phyloP scores from a whole-genome alignment of 2,797 vertebrate genomes.

The Protonibea diacanthus region DNA sequence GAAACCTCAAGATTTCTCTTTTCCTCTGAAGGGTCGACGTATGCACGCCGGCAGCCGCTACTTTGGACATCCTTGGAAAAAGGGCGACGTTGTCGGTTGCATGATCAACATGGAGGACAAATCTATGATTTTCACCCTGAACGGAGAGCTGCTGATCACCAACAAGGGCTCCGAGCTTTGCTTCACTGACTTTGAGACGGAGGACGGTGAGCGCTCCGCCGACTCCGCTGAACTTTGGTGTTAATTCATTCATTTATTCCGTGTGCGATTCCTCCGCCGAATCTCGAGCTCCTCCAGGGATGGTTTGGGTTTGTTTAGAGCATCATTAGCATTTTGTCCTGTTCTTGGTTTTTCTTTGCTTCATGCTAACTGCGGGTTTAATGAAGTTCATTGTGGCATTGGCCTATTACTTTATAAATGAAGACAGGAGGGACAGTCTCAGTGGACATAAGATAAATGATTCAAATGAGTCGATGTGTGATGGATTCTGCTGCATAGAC shows the following conservation, averaged over 20 bases:
- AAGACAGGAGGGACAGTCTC: conserved; percentile 11
- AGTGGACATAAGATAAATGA: neutral
- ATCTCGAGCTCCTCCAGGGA: neutral
- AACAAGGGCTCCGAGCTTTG: conserved; percentile 97
- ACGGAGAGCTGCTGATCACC: conserved; percentile 97
- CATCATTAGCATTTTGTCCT: neutral
- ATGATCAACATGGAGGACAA: conserved; percentile 99
- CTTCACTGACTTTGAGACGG: conserved; percentile 95
- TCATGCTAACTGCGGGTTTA: conserved; percentile 28
- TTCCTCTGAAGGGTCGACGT: conserved; percentile 89
- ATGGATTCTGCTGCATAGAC: conserved; percentile 7
- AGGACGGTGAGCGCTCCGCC: conserved; percentile 89
- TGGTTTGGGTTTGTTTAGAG: conserved; percentile 22
- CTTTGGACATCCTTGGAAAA: conserved; percentile 94
- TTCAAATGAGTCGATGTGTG: neutral
- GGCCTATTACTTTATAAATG: conserved; percentile 38
- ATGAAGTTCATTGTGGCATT: conserved; percentile 37
- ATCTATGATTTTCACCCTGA: conserved; percentile 98
- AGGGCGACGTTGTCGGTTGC: conserved; percentile 97
- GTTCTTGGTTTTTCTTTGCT: too few species aligned
- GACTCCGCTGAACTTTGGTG: conserved; percentile 5
- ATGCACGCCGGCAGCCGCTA: conserved; percentile 95
- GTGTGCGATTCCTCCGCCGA: conserved; percentile 6
- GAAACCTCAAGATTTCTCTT: rapidly evolving
- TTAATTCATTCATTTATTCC: conserved; percentile 41